Evolutionary conservation across 2,888 invertebrate species (phyloP).

Genomic region (Odiellus spinosus): DNA sequence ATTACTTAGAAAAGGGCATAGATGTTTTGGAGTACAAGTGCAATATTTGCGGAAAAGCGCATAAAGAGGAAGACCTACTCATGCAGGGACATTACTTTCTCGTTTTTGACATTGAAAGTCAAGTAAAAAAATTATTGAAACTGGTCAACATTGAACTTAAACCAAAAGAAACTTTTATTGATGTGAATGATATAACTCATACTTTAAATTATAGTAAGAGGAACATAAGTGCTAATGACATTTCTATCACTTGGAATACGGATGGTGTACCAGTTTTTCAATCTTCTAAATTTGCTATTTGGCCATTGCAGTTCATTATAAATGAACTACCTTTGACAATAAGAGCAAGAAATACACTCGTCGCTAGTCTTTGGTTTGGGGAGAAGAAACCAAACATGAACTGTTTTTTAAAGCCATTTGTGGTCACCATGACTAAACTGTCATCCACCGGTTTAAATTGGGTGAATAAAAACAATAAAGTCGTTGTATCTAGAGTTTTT

Average conservation of each 20-base stretch:
- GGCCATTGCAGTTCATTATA: constrained; percentile 2
- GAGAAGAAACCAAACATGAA: constrained; percentile 6
- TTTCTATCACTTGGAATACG: neutral
- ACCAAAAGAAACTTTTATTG: no score
- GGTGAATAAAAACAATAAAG: neutral
- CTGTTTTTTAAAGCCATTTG: constrained; percentile 1
- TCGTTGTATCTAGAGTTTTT: constrained; percentile 1
- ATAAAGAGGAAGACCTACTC: no score
- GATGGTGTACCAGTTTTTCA: constrained; percentile 7
- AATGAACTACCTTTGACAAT: constrained; percentile 5
- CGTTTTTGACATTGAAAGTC: no score
- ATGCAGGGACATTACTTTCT: no score
- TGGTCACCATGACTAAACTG: constrained; percentile 1
- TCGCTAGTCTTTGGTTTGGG: constrained; percentile 4
- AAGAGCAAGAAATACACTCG: constrained; percentile 1
- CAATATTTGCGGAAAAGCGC: no score
- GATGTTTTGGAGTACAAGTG: no score
- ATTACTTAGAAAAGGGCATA: no score
- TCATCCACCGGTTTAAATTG: constrained; percentile 1
- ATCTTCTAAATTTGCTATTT: constrained; percentile 4
- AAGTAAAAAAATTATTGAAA: no score
- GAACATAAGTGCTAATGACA: no score
- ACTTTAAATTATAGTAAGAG: no score
- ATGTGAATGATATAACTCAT: no score
- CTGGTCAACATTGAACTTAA: no score